Percentiles rank a stretch among this genome's conserved stretches.
Conservation (phyloP, 2,888 invertebrate genomes). For the Synanthedon vespiformis region DNA sequence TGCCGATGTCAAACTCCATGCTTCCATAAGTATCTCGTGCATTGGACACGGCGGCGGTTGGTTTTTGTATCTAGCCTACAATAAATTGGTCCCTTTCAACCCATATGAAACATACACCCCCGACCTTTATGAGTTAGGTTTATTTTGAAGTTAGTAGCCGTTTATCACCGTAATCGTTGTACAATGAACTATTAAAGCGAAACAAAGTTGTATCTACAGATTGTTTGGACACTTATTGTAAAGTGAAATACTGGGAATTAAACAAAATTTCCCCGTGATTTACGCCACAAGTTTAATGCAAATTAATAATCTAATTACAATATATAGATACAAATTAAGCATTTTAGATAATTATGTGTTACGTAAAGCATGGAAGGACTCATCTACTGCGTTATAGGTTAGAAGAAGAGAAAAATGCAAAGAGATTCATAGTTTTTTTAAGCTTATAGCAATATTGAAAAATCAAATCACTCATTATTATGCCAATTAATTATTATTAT, state of each 20-base stretch:
- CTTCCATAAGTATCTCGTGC: slow-evolving; percentile 47
- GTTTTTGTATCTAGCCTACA: slow-evolving; percentile 52
- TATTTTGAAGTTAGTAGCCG: slow-evolving; percentile 40
- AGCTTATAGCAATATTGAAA: too few species aligned
- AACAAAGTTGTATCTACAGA: slow-evolving; percentile 14
- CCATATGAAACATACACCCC: slow-evolving; percentile 44
- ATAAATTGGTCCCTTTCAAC: slow-evolving; percentile 50
- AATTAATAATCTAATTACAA: too few species aligned
- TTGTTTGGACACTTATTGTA: slow-evolving; percentile 10
- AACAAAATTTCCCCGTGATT: too few species aligned
- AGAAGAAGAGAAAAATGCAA: too few species aligned
- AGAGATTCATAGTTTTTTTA: too few species aligned
- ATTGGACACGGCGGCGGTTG: slow-evolving; percentile 34
- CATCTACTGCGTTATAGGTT: too few species aligned
- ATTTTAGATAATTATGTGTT: too few species aligned
- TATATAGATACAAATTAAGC: too few species aligned
- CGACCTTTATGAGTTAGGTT: slow-evolving; percentile 59
- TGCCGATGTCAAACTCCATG: slow-evolving; percentile 57
- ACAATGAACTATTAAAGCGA: slow-evolving; percentile 43
- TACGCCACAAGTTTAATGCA: too few species aligned
- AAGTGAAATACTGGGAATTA: not conserved
- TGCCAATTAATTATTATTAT: too few species aligned
- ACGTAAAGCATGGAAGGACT: too few species aligned
- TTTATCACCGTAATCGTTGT: slow-evolving; percentile 54
- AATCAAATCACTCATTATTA: too few species aligned